Conservation (phyloP, 2,113 vertebrate species). For the Delphinus delphis region DNA sequence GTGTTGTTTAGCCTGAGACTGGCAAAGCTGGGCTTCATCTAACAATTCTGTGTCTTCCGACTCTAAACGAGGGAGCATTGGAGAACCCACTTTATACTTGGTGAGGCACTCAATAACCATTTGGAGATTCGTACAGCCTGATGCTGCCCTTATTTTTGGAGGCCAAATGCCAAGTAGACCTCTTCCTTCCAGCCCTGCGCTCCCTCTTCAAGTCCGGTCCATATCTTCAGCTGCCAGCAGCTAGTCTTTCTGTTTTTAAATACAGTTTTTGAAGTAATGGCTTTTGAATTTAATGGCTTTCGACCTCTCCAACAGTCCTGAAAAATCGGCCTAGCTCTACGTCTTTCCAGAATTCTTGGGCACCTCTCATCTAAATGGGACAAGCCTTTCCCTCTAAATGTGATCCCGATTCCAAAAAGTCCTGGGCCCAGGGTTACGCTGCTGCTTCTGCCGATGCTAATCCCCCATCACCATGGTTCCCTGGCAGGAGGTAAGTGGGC, state of each 20-base stretch:
- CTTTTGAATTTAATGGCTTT: not conserved
- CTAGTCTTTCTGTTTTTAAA: not conserved
- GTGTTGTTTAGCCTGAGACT: not conserved
- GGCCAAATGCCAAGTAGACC: not conserved
- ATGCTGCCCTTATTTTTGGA: not conserved
- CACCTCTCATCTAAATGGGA: not conserved
- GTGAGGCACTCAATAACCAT: not conserved
- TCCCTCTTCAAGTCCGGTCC: not conserved
- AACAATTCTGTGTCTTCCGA: not conserved
- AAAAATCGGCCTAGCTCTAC: not conserved
- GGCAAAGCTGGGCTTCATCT: not conserved
- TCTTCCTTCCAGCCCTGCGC: rapidly evolving
- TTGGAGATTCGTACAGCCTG: not conserved
- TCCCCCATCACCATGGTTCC: not conserved
- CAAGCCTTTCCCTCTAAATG: not conserved
- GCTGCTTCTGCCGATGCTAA: not conserved
- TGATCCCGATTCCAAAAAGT: not conserved
- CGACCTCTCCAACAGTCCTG: not conserved
- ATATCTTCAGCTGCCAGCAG: not conserved
- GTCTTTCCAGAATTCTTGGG: not conserved
- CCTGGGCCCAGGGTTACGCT: not conserved
- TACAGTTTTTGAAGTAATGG: not conserved
- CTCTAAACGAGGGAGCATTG: not conserved
- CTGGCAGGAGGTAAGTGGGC: not conserved
- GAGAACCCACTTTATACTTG: rapidly evolving